phyloP scores from a whole-genome alignment of 2,113 vertebrate genomes.

The Sapayoa aenigma region DNA sequence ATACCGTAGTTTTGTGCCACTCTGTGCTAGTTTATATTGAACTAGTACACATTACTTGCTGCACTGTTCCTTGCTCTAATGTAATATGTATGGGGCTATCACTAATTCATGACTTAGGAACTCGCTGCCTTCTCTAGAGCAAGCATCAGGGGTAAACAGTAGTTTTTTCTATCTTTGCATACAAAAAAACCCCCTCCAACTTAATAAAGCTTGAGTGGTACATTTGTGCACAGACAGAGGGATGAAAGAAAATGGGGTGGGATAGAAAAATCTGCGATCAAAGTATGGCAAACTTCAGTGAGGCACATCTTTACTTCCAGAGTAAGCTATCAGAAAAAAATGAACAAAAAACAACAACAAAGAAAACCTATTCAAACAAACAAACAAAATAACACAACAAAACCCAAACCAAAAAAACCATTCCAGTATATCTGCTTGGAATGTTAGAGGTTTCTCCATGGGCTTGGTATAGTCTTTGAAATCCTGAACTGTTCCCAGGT shows the following conservation, averaged over 20 bases:
- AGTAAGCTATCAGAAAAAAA: not conserved
- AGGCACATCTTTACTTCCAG: not conserved
- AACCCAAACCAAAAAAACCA: not conserved
- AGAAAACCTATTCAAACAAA: not conserved
- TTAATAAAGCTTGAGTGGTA: not conserved
- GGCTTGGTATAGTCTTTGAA: not conserved
- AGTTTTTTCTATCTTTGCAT: not conserved
- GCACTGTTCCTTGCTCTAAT: not conserved
- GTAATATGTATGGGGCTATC: not conserved
- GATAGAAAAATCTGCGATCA: not conserved
- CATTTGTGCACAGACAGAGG: not conserved
- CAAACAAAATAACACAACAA: no score
- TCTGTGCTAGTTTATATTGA: not conserved
- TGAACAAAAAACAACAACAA: accelerated
- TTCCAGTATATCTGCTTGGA: not conserved
- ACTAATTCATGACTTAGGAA: conserved; percentile 17
- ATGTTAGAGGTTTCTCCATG: not conserved
- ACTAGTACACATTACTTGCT: not conserved
- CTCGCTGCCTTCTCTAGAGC: not conserved
- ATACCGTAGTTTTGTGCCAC: not conserved
- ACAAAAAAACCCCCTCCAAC: not conserved
- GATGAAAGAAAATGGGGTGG: not conserved
- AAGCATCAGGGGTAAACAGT: not conserved
- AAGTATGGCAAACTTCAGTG: not conserved
- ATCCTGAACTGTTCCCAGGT: not conserved